Evolutionary conservation across 2,888 invertebrate genomes (phyloP).

Genomic region (Drosophila acutilabella): DNA sequence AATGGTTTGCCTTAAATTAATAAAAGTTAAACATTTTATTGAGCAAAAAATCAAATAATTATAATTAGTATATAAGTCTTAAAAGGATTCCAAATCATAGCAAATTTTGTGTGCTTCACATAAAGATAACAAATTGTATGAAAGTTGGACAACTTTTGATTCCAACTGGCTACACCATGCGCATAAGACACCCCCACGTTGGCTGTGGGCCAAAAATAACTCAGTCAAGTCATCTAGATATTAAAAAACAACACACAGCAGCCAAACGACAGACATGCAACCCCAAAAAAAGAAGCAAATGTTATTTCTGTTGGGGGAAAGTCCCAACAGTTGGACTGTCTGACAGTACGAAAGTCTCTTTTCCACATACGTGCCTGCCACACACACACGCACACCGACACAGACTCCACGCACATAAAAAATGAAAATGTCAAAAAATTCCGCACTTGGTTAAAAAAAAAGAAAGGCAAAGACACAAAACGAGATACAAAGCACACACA

Average conservation of each 20-base stretch:
- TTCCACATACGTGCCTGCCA: conserved; percentile 57
- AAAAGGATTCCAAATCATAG: not conserved
- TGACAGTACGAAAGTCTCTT: conserved; percentile 48
- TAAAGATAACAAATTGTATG: conserved; percentile 8
- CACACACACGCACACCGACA: conserved; percentile 19
- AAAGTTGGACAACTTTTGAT: conserved; percentile 9
- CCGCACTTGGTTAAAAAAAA: conserved; percentile 65
- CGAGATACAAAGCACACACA: conserved; percentile 42
- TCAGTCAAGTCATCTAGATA: conserved; percentile 66
- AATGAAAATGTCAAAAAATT: conserved; percentile 77
- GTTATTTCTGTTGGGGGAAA: conserved; percentile 3
- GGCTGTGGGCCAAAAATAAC: conserved; percentile 56
- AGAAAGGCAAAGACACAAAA: conserved; percentile 29
- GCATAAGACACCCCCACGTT: conserved; percentile 39
- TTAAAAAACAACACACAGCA: conserved; percentile 59
- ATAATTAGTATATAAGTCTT: not conserved
- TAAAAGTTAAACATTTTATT: too few species aligned
- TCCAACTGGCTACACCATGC: conserved; percentile 21
- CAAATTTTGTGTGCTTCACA: not conserved
- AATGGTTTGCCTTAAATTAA: too few species aligned
- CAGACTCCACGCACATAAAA: conserved; percentile 59
- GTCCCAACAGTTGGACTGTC: conserved; percentile 34
- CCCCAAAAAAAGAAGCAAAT: conserved; percentile 39
- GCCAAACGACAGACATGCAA: conserved; percentile 49
- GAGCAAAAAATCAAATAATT: not conserved